Base-by-base conservation (phyloP, 2,113 vertebrate genomes). In the Triplophysa dalaica region DNA sequence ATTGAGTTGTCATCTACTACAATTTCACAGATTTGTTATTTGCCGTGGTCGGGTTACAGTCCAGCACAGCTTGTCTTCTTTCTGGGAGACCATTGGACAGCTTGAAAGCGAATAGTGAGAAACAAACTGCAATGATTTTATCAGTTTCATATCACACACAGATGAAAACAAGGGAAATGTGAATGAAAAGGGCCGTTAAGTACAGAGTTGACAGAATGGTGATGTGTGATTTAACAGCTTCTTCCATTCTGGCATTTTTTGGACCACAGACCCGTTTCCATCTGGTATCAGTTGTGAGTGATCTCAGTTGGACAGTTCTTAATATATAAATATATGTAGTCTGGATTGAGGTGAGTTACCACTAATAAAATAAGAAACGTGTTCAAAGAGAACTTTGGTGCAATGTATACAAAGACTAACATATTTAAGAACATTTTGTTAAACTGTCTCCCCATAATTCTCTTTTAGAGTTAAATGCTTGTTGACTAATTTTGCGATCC, bases 151-250 rank as follows among this genome's bases (percentile, higher is more conserved):
- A 21, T 38, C 70, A 84, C 78, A 86, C 26, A 50, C 79, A 83
- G 79, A 81, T 83, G 65, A 78, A 66, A 68, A 50, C 61, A 45
- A 69, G 41, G n/a, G 33, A 77, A 56, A 65, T 33, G 24, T 21
- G 6, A 45, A 16, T 11, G 33, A 63, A 66, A 29, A 75, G 14
- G 22, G 82, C 75, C 70, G 81, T 84, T 86, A 78, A 85, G 56
- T 77, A 80, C 48, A 26, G 48, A 58, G 60, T 81, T 83, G 85
- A 81, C 70, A 85, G 76, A 79, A 78, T 72, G 72, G 81, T 83
- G 78, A 78, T 81, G 43, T 43, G 7, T 43, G 41, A 43, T 43
- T 43, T 43, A 79, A 82, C 79, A 82, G 79, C 81, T 81, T 50
- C 69, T 87, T 56, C 62, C 68, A 73, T 75, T 62, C 74, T 78